Base-by-base conservation (phyloP, 2,888 invertebrate genomes). In the Syrphus vitripennis region DNA sequence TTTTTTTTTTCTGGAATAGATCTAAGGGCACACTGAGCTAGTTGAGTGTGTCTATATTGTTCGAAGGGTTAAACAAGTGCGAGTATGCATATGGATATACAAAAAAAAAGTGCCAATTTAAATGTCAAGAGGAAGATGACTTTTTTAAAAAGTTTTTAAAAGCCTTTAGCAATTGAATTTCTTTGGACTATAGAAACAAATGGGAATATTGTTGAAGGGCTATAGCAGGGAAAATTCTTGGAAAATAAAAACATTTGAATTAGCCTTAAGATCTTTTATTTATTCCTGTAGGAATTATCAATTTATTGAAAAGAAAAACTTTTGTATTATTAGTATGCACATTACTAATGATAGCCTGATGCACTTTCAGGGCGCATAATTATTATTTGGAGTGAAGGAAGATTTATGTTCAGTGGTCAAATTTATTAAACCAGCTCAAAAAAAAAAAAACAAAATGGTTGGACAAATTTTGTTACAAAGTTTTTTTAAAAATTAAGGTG, bases 61-160 rank as follows among this genome's bases (percentile, higher is more conserved):
- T n/a, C 45, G 29, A 81, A 65, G 55, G 70, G 81, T 45, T 37
- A 57, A 19, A 5, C 42, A 10, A 1, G 6, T 4, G 7, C 1
- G 1, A 1, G 14, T 55, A 26, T 16, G 55, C 2, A 16, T 63
- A 26, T 57, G 21, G n/a, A n/a, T 57, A 42, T 50, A 4, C 29
- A n/a, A 24, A 26, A 37, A 53, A 42, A 19, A 59, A 71, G 59
- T 69, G 76, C 57, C 69, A 69, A 70, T 70, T 61, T 50, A 67
- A 59, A 71, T 71, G 76, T 82, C 76, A 82, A 82, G 76, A 48
- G 76, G 76, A 45, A 45, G 10, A 57, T 59, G 26, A 55, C 45
- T 65, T 79, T 48, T 61, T 26, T 34, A 12, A 24, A 72, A 72
- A 48, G 19, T 31, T 67, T 59, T 34, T 50, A 34, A 65, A 55